phyloP scores from a whole-genome alignment of 2,888 invertebrate genomes.

The Endotricha flammealis region DNA sequence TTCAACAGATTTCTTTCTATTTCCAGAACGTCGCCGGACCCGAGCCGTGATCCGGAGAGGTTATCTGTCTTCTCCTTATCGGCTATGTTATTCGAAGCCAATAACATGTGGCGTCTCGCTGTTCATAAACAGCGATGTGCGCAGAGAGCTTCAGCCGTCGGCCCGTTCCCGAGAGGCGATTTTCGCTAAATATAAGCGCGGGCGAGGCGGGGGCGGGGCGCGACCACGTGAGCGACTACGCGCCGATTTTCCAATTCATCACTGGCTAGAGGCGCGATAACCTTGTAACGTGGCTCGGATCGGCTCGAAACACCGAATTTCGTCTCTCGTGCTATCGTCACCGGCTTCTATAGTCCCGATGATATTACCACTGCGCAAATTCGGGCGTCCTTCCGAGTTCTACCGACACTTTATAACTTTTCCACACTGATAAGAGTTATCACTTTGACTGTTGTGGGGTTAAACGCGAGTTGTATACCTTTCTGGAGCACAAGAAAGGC shows the following conservation, averaged over 20 bases:
- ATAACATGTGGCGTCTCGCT: slow-evolving; percentile 73
- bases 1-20: slow-evolving; percentile 50
- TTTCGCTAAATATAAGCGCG: slow-evolving; percentile 77
- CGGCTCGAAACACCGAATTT: slow-evolving; percentile 55
- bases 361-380: slow-evolving; percentile 46
- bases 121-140: slow-evolving; percentile 70
- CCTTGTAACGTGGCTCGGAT: slow-evolving; percentile 74
- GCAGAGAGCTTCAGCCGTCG: slow-evolving; percentile 58
- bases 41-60: slow-evolving; percentile 60
- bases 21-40: slow-evolving; percentile 59
- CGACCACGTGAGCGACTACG: slow-evolving; percentile 76
- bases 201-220: slow-evolving; percentile 70
- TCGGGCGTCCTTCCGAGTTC: slow-evolving; percentile 47
- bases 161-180: slow-evolving; percentile 74
- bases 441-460: slow-evolving; percentile 39
- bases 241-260: slow-evolving; percentile 79
- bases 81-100: slow-evolving; percentile 70
- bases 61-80: slow-evolving; percentile 73
- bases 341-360: slow-evolving; percentile 38
- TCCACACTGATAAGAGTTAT: slow-evolving; percentile 65
- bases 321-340: slow-evolving; percentile 53
- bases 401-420: slow-evolving; percentile 59
- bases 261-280: slow-evolving; percentile 73
- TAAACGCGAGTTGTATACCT: slow-evolving; percentile 23
- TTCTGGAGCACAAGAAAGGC: slow-evolving; percentile 21